These are phyloP conservation scores for Rhingia campestris DNA, from an alignment of 2,888 invertebrate species.

Conservation along the genomic window DNA sequence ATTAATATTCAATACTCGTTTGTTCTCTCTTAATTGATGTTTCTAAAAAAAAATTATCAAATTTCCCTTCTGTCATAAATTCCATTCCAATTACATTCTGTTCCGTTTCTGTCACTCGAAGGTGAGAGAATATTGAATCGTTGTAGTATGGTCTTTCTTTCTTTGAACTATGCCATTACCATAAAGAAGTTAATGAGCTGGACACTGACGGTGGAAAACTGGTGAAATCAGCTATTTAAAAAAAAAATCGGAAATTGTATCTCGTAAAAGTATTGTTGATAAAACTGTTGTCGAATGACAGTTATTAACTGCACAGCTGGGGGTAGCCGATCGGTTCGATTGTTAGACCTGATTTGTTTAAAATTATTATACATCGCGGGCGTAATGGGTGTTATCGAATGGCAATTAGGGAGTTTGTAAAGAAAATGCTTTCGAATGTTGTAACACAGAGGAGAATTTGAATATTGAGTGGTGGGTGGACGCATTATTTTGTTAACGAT, in stretches of 20 bases:
- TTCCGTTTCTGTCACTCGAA: constrained; percentile 42
- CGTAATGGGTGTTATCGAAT: constrained; percentile 16
- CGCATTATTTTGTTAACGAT: background rate
- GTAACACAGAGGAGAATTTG: background rate
- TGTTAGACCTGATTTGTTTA: constrained; percentile 22
- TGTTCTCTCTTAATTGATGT: constrained; percentile 46
- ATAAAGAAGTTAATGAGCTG: constrained; percentile 51
- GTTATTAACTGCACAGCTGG: constrained; percentile 65
- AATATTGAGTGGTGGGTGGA: constrained; percentile 4
- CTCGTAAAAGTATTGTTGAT: constrained; percentile 64
- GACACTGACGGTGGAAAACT: constrained; percentile 3
- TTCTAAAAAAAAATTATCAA: constrained; percentile 11
- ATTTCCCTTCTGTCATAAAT: constrained; percentile 16
- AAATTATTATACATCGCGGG: constrained; percentile 6
- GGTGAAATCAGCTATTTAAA: constrained; percentile 59
- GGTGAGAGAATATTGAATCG: constrained; percentile 35
- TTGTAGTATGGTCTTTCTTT: constrained; percentile 28
- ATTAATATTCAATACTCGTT: constrained; percentile 51
- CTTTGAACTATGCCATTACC: constrained; percentile 32
- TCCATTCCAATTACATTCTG: constrained; percentile 42
- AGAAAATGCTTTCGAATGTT: background rate
- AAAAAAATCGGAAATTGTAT: constrained; percentile 19
- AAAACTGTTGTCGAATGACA: constrained; percentile 61
- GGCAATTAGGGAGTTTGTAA: background rate
- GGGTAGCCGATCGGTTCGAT: constrained; percentile 17